Evolutionary conservation across 1,140 invertebrate genomes (phyloP).

Genomic region (Drosophila quadrilineata): DNA sequence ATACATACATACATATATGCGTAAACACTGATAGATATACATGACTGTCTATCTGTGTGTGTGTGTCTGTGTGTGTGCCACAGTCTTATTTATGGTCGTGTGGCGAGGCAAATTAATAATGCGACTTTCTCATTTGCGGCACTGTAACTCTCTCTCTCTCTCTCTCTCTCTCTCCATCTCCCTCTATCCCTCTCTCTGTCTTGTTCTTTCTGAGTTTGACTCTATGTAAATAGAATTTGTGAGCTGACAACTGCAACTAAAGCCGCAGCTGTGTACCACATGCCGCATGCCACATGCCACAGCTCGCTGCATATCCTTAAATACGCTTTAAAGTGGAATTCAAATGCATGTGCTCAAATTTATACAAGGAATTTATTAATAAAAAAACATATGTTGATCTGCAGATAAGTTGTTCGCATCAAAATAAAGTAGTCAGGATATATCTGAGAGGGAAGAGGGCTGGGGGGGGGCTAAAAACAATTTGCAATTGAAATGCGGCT

Average conservation of each 20-base stretch:
- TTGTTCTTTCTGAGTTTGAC: constrained; percentile 21
- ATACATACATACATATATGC: constrained; percentile 1
- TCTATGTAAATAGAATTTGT: constrained; percentile 34
- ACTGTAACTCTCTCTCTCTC: no score
- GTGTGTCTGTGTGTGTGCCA: not conserved
- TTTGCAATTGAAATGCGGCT: no score
- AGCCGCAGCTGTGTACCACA: constrained; percentile 43
- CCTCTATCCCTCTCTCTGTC: no score
- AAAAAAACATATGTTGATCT: no score
- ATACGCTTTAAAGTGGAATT: no score
- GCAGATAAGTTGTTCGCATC: no score
- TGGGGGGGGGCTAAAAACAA: no score
- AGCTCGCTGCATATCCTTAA: no score
- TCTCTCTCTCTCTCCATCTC: no score
- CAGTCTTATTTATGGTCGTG: constrained; percentile 70
- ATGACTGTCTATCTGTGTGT: constrained; percentile 1
- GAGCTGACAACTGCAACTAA: constrained; percentile 46
- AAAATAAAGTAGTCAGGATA: not conserved
- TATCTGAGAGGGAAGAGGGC: no score
- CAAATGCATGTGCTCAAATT: no score
- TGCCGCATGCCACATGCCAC: not conserved
- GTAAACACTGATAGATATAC: constrained; percentile 11
- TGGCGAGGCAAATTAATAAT: constrained; percentile 78
- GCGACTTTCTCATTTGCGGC: constrained; percentile 72
- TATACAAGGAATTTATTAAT: no score